phyloP scores from a whole-genome alignment of 2,113 vertebrate genomes.

The Tangachromis dhanisi region DNA sequence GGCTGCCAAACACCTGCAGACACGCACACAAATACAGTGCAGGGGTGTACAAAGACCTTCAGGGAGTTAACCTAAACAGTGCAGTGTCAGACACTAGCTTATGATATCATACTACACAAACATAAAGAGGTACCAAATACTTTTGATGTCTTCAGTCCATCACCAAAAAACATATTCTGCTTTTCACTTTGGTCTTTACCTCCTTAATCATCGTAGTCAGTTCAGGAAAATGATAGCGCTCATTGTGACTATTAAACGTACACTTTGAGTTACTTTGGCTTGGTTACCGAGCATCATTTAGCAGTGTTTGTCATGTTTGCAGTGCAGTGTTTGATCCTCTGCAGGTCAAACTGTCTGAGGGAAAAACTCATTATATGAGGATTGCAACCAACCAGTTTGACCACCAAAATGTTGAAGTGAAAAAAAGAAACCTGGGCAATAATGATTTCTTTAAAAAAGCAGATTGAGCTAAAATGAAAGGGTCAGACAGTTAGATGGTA shows the following conservation, averaged over 20 bases:
- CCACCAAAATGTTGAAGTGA: not conserved
- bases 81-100: not conserved
- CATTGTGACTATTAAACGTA: too few species aligned
- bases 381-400: not conserved
- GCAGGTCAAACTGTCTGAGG: not conserved
- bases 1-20: conserved; percentile 25
- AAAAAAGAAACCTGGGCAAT: not conserved
- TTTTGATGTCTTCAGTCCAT: not conserved
- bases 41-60: not conserved
- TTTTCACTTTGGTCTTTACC: not conserved
- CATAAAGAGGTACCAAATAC: not conserved
- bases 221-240: not conserved
- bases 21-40: not conserved
- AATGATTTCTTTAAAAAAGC: not conserved
- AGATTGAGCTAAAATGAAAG: not conserved
- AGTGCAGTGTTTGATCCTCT: not conserved
- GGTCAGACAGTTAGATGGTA: not conserved
- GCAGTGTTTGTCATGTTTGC: not conserved
- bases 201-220: not conserved
- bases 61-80: conserved; percentile 22
- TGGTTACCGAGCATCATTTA: not conserved
- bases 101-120: not conserved
- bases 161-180: not conserved
- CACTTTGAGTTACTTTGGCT: not conserved
- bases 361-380: not conserved